phyloP scores from a whole-genome alignment of 2,797 vertebrate species.

The Parauchenoglanis punctatus region DNA sequence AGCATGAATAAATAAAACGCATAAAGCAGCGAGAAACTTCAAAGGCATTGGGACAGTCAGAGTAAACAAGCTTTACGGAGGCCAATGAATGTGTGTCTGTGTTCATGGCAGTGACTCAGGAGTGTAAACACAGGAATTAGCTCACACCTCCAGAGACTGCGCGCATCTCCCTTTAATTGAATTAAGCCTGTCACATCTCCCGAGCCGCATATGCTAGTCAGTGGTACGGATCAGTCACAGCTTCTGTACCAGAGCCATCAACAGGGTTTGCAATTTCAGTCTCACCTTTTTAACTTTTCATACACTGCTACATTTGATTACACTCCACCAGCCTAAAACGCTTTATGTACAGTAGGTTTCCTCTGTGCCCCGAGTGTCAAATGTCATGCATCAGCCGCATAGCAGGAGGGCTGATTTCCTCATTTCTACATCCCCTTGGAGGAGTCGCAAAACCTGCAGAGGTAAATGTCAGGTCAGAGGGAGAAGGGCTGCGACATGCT shows the following conservation, averaged over 20 bases:
- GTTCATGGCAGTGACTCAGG: constrained; percentile 76
- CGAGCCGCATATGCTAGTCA: constrained; percentile 50
- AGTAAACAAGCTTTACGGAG: constrained; percentile 72
- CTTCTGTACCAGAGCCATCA: neutral
- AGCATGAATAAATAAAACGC: constrained; percentile 78
- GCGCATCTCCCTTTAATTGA: constrained; percentile 73
- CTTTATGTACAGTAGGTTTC: neutral
- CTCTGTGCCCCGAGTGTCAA: constrained; percentile 38
- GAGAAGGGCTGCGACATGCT: constrained; percentile 67
- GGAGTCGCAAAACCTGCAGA: constrained; percentile 52
- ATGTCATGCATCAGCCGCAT: constrained; percentile 54
- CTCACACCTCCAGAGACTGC: constrained; percentile 75
- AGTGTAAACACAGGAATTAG: constrained; percentile 78
- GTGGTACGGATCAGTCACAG: constrained; percentile 48
- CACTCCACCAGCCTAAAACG: neutral
- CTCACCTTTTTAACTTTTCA: neutral
- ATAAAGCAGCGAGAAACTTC: constrained; percentile 76
- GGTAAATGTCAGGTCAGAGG: constrained; percentile 69
- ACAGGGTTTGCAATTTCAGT: neutral
- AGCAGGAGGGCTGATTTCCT: constrained; percentile 59
- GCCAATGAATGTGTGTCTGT: constrained; percentile 72
- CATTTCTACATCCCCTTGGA: constrained; percentile 52
- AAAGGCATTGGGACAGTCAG: constrained; percentile 75
- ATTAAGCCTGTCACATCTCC: constrained; percentile 69
- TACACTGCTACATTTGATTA: constrained; percentile 2